Evolutionary conservation across 2,113 vertebrate genomes (phyloP).

Genomic region (Entelurus aequoreus): DNA sequence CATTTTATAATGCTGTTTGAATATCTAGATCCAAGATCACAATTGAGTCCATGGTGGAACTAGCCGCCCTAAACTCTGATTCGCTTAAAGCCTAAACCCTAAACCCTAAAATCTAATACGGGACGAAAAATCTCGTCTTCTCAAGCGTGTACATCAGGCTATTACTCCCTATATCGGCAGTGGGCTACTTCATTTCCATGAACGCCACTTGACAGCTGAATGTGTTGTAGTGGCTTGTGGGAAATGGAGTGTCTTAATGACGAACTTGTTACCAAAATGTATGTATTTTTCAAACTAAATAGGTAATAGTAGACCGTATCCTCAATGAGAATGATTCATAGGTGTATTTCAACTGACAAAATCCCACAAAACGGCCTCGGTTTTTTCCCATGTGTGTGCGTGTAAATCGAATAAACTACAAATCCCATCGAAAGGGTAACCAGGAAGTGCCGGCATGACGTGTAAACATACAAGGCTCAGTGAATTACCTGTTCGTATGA

Average conservation of each 20-base stretch:
- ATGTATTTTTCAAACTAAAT: background rate
- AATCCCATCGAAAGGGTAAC: slow-evolving; percentile 33
- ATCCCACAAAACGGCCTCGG: background rate
- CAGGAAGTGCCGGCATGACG: slow-evolving; percentile 46
- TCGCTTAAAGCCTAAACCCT: too few species aligned
- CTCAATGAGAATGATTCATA: background rate
- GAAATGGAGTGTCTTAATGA: slow-evolving; percentile 24
- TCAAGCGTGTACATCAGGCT: too few species aligned
- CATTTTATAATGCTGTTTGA: too few species aligned
- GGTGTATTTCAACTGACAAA: background rate
- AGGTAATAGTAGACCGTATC: background rate
- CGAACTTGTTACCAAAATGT: background rate
- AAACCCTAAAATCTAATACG: too few species aligned
- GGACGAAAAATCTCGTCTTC: too few species aligned
- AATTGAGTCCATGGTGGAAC: too few species aligned
- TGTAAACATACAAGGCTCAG: slow-evolving; percentile 25
- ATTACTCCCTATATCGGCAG: too few species aligned
- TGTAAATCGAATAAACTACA: slow-evolving; percentile 48
- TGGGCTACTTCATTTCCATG: too few species aligned
- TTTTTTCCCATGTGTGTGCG: background rate
- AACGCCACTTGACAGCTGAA: background rate
- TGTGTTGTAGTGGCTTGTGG: slow-evolving; percentile 19
- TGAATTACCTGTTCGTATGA: slow-evolving; percentile 13
- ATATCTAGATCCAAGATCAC: too few species aligned
- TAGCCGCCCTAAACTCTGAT: too few species aligned